Conservation (phyloP, 2,888 invertebrate genomes). For the Morinoia aosen region DNA sequence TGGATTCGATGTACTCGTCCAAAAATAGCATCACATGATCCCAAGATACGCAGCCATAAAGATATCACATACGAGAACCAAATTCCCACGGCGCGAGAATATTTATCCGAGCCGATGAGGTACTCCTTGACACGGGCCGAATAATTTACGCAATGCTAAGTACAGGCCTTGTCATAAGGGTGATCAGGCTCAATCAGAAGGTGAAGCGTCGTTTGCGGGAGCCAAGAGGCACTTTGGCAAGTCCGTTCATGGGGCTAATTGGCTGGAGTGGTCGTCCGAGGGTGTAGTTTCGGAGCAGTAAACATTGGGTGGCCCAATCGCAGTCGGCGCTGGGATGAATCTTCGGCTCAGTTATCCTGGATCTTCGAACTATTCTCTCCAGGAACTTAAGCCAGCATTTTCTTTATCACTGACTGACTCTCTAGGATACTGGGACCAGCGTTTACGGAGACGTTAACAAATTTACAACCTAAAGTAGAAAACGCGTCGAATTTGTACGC, state of each 20-base stretch:
- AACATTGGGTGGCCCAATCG: slow-evolving; percentile 36
- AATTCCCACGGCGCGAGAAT: slow-evolving; percentile 27
- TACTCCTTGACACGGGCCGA: slow-evolving; percentile 32
- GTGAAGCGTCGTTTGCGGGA: slow-evolving; percentile 26
- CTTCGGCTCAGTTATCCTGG: not conserved
- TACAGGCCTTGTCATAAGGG: slow-evolving; percentile 37
- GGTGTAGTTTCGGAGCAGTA: slow-evolving; percentile 26
- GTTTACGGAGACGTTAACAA: not conserved
- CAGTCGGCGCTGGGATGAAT: not conserved
- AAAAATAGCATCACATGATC: slow-evolving; percentile 2
- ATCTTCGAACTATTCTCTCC: not conserved
- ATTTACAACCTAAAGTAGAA: not conserved
- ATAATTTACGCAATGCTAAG: slow-evolving; percentile 50
- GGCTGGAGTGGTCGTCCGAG: slow-evolving; percentile 22
- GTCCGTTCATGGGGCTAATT: slow-evolving; percentile 16
- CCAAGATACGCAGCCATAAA: slow-evolving; percentile 11
- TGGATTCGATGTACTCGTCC: not conserved
- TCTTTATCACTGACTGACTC: not conserved
- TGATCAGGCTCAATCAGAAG: slow-evolving; percentile 43
- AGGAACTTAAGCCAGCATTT: not conserved
- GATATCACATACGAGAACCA: slow-evolving; percentile 23
- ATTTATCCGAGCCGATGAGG: slow-evolving; percentile 33
- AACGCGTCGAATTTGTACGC: not conserved
- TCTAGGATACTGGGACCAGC: not conserved
- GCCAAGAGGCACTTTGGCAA: slow-evolving; percentile 38